Conservation (phyloP, 2,113 vertebrate species). For the Oriolus oriolus region DNA sequence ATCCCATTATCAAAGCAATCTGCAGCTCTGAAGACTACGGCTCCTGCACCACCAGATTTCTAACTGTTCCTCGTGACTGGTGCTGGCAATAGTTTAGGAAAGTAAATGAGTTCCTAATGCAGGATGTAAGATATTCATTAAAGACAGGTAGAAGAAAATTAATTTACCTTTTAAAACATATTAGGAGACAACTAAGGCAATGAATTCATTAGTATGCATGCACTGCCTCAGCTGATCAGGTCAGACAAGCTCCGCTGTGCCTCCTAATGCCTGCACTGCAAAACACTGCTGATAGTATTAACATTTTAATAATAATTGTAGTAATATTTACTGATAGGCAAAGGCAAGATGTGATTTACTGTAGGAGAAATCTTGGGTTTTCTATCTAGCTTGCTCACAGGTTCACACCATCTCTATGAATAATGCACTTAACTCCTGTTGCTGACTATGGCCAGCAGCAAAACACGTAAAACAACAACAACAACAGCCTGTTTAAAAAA, state of each 20-base stretch:
- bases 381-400: not conserved
- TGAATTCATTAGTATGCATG: not conserved
- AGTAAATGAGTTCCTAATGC: conserved; percentile 27
- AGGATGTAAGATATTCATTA: conserved; percentile 57
- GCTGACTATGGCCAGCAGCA: not conserved
- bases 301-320: not conserved
- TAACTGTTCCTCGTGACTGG: conserved; percentile 28
- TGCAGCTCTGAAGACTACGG: not conserved
- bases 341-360: not conserved
- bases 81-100: not conserved
- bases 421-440: not conserved
- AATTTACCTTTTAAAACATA: conserved; percentile 33
- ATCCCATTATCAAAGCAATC: conserved; percentile 20
- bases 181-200: not conserved
- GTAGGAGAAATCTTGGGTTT: not conserved
- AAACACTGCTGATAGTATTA: not conserved
- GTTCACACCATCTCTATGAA: not conserved
- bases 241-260: conserved; percentile 5
- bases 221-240: not conserved
- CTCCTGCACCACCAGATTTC: conserved; percentile 37
- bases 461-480: not conserved
- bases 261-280: conserved; percentile 28
- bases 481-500: not conserved
- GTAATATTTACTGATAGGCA: conserved; percentile 17
- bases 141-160: conserved; percentile 47